Percentiles rank a stretch among this genome's conserved stretches.
Conservation (phyloP, 2,113 vertebrate genomes). For the Orcinus orca region DNA sequence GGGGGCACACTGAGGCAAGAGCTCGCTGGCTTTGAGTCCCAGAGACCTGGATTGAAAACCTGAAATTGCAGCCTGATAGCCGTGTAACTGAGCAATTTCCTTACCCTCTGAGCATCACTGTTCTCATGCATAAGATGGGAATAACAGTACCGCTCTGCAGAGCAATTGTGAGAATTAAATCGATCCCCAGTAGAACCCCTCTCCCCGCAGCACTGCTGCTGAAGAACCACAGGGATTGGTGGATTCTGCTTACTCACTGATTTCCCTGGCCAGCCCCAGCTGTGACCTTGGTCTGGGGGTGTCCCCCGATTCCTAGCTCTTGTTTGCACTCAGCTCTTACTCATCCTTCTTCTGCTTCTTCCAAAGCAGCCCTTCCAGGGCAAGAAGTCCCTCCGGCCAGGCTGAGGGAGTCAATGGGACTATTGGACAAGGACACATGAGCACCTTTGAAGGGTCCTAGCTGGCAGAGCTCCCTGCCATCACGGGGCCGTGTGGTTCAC, state of each 20-base stretch:
- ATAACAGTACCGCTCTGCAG: not conserved
- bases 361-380: slow-evolving; percentile 39
- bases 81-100: not conserved
- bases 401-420: not conserved
- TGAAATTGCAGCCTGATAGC: not conserved
- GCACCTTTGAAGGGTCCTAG: slow-evolving; percentile 28
- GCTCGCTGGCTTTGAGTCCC: not conserved
- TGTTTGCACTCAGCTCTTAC: not conserved
- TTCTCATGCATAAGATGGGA: not conserved
- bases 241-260: not conserved
- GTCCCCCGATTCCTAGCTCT: not conserved
- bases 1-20: not conserved
- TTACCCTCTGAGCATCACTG: not conserved
- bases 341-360: not conserved
- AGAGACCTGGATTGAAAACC: not conserved
- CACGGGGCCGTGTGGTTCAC: not conserved
- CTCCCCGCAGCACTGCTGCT: not conserved
- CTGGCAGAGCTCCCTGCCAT: slow-evolving; percentile 3
- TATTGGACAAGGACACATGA: not conserved
- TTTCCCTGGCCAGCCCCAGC: not conserved
- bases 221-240: not conserved
- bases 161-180: not conserved
- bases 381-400: slow-evolving; percentile 35
- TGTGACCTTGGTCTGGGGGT: not conserved
- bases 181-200: not conserved